Evolutionary conservation across 2,797 vertebrate genomes (phyloP).

Genomic region (Spheniscus humboldti): DNA sequence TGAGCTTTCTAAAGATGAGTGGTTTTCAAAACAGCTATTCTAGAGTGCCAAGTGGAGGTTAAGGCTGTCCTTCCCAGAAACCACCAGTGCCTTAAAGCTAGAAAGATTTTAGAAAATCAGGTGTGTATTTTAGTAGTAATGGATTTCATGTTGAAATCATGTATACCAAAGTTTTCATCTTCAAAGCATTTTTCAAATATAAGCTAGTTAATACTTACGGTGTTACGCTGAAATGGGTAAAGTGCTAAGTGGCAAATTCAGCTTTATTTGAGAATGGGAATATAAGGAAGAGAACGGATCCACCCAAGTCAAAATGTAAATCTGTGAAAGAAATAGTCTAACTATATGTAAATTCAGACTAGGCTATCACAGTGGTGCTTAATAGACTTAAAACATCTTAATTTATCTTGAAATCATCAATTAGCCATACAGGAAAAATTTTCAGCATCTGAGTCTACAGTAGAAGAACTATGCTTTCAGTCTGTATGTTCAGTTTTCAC

Average conservation of each 20-base stretch:
- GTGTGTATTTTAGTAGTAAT: neutral
- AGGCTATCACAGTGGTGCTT: neutral
- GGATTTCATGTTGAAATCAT: neutral
- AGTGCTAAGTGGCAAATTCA: neutral
- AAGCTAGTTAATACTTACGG: neutral
- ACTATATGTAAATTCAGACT: neutral
- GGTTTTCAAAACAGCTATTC: neutral
- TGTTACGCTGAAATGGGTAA: neutral
- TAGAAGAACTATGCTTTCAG: neutral
- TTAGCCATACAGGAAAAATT: neutral
- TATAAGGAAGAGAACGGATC: neutral
- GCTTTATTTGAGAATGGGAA: neutral
- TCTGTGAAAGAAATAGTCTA: neutral
- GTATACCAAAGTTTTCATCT: neutral
- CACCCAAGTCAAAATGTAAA: neutral
- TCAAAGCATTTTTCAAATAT: neutral
- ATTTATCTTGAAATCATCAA: neutral
- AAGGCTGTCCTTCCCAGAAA: neutral
- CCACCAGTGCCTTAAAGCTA: neutral
- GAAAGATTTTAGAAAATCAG: neutral
- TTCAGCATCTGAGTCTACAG: neutral
- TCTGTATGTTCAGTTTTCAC: neutral
- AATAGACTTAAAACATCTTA: neutral
- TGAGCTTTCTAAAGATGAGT: neutral
- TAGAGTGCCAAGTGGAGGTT: neutral